These are phyloP conservation scores for Lochmaea crataegi DNA, from an alignment of 2,888 invertebrate species.

Conservation along the genomic window DNA sequence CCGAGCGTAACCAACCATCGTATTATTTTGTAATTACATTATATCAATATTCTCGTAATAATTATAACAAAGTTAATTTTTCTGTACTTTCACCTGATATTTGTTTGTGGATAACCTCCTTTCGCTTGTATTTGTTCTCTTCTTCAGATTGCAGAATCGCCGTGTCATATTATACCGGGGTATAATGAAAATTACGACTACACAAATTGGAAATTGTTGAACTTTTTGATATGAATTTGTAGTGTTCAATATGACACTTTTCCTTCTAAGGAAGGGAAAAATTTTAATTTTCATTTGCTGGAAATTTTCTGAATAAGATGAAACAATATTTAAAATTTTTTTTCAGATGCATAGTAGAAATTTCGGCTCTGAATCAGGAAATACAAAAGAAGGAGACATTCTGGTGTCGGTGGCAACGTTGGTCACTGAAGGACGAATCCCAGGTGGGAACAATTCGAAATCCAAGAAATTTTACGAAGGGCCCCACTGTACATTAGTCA, in stretches of 20 bases:
- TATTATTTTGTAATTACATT: slow-evolving; percentile 36
- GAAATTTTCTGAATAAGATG: no score
- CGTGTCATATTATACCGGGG: neutral
- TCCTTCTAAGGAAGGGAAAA: no score
- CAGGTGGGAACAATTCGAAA: slow-evolving; percentile 52
- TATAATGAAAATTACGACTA: no score
- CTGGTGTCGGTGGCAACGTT: slow-evolving; percentile 63
- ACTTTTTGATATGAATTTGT: no score
- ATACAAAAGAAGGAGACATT: slow-evolving; percentile 59
- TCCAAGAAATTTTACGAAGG: slow-evolving; percentile 75
- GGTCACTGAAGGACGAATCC: slow-evolving; percentile 64
- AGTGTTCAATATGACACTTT: no score
- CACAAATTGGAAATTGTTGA: no score
- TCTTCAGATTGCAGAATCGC: slow-evolving; percentile 15
- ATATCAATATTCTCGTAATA: slow-evolving; percentile 38
- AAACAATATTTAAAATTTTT: slow-evolving; percentile 32
- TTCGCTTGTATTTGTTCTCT: slow-evolving; percentile 23
- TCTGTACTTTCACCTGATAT: slow-evolving; percentile 37
- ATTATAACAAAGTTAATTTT: slow-evolving; percentile 37
- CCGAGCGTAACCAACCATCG: slow-evolving; percentile 13
- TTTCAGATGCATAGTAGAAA: slow-evolving; percentile 65
- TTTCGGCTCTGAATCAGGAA: slow-evolving; percentile 54
- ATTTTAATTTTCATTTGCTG: no score
- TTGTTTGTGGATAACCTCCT: slow-evolving; percentile 36
- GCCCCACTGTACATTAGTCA: slow-evolving; percentile 71